Conservation (phyloP, 2,797 vertebrate species). For the Peromyscus aztecus region DNA sequence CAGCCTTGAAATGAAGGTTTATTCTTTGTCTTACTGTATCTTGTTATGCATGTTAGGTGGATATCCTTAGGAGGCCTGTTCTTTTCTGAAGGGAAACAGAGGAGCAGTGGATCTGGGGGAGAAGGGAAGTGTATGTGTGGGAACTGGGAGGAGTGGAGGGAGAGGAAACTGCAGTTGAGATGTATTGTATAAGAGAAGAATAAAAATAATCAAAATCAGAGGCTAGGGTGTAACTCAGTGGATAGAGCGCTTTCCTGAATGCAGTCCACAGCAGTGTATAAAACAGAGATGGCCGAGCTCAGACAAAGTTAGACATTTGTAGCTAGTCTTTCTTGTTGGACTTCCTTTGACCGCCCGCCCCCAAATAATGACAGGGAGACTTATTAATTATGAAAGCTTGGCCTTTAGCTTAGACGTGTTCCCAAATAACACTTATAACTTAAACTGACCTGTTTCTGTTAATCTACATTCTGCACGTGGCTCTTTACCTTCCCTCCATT, state of each 20-base stretch:
- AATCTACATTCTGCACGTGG: background rate
- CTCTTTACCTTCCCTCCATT: background rate
- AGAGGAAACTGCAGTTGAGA: background rate
- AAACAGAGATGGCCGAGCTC: background rate
- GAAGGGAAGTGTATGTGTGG: background rate
- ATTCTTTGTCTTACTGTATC: too few species aligned
- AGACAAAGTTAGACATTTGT: background rate
- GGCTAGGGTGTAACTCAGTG: background rate
- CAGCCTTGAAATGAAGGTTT: too few species aligned
- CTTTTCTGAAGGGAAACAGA: background rate
- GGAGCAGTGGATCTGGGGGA: background rate
- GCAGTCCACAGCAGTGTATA: background rate
- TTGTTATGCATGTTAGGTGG: background rate
- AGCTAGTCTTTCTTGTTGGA: background rate
- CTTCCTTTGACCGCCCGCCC: background rate
- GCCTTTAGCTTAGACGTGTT: background rate
- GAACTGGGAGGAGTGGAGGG: too few species aligned
- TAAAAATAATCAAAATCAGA: background rate
- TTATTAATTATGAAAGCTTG: background rate
- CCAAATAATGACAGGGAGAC: background rate
- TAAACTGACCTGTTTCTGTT: background rate
- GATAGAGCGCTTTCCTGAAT: background rate
- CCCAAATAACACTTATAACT: background rate
- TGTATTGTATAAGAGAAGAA: background rate
- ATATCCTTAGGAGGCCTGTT: background rate